These are phyloP conservation scores for Propithecus deckenii DNA, from an alignment of 2,797 vertebrate species.

Conservation along the genomic window DNA sequence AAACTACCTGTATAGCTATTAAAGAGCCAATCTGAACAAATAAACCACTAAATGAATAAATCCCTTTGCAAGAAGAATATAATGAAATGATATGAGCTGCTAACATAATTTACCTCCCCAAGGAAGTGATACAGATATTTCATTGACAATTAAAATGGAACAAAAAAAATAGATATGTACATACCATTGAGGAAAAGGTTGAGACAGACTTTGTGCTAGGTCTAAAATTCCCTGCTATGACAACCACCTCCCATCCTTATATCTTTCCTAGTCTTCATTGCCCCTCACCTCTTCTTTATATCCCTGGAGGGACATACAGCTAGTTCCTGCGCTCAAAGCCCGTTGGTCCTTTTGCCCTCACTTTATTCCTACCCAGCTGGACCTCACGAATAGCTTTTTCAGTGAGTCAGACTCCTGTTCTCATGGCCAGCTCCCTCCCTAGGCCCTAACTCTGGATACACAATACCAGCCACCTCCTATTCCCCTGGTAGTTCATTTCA, in stretches of 20 bases:
- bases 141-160: slow-evolving; percentile 21
- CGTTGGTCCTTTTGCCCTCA: not conserved
- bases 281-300: not conserved
- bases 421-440: not conserved
- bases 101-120: not conserved
- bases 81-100: not conserved
- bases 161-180: not conserved
- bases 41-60: slow-evolving; percentile 8
- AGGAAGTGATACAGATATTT: not conserved
- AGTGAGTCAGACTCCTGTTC: not conserved
- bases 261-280: not conserved
- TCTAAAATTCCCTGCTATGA: not conserved
- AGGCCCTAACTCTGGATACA: not conserved
- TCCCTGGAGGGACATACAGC: not conserved
- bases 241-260: not conserved
- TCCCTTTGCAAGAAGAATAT: not conserved
- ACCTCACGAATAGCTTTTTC: not conserved
- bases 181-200: not conserved
- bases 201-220: not conserved
- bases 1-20: not conserved
- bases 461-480: not conserved
- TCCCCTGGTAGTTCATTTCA: not conserved
- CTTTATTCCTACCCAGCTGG: not conserved
- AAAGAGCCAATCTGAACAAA: not conserved
- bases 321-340: not conserved